Conservation (phyloP, 2,888 invertebrate species). For the Dorcus parallelipipedus region DNA sequence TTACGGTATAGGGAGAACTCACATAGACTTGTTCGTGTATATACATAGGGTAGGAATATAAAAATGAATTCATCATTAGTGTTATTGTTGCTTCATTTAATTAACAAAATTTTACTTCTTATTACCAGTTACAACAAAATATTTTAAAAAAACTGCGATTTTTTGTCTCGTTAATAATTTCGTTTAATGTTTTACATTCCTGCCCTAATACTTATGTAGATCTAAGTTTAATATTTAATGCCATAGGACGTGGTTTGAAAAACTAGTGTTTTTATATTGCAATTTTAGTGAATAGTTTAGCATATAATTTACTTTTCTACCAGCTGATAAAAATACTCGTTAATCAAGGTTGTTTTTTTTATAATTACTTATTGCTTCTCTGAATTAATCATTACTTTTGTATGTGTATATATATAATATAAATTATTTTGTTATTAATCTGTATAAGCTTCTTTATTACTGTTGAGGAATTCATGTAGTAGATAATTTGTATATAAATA, state of each 20-base stretch:
- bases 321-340: slow-evolving; percentile 12
- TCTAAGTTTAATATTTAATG: too few species aligned
- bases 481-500: slow-evolving; percentile 8
- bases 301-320: background rate
- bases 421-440: slow-evolving; percentile 15
- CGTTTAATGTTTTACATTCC: background rate
- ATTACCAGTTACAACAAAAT: too few species aligned
- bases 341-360: background rate
- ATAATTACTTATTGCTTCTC: background rate
- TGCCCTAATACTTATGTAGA: background rate
- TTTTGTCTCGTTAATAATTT: background rate
- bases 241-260: background rate
- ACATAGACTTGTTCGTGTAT: too few species aligned
- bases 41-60: too few species aligned
- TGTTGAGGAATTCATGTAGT: background rate
- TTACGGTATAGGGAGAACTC: slow-evolving; percentile 4
- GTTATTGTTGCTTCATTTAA: too few species aligned
- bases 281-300: slow-evolving; percentile 1
- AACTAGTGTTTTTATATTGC: background rate
- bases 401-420: slow-evolving; percentile 10
- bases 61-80: too few species aligned
- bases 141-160: too few species aligned
- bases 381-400: slow-evolving; percentile 6
- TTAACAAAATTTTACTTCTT: too few species aligned
- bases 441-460: background rate